Evolutionary conservation across 2,888 invertebrate species (phyloP), one percentile per base, ranked within the genome.

Genomic region (Unio pictorum): DNA sequence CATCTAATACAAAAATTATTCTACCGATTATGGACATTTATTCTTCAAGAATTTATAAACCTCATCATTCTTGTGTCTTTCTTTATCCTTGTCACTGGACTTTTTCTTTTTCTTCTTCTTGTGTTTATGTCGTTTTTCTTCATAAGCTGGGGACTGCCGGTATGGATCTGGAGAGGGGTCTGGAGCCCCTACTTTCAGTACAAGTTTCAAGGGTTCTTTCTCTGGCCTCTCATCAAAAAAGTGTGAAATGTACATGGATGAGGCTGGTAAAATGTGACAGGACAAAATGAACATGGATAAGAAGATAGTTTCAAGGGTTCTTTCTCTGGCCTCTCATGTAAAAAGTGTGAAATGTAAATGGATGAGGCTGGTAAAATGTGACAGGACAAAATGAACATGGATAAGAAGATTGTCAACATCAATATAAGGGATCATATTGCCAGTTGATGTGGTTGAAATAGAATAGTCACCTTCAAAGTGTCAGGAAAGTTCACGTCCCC

Each of bases 41-140:
- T n/a, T 3, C 26, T 58, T 4, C 61, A 55, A 26, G 18, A 64
- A 63, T 45, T 45, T 45, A 45, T 45, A 45, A 45, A 74, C 76
- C 67, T 78, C 74, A 60, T 71, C 70, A 67, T 79, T 76, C 73
- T 74, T 78, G 56, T 77, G 78, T 28, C 76, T 61, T 58, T 78
- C 78, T 71, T 79, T 83, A 1, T 84, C 84, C 64, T 74, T 82
- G 55, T 81, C 82, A 30, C 70, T 80, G 15, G 81, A 78, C 70
- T 80, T 83, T 73, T 81, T 85, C 76, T 87, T 87, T 73, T 87
- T 87, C 81, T 87, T 87, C 72, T 87, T 85, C 73, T 87, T 87
- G 66, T 86, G 85, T 67, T 85, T 85, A 69, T 84, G 83, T 68
- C 78, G 76, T 54, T 78, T 78, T 54, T 83, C 80, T 54, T 74